These are phyloP conservation scores for Scaptomyza caliginosa DNA, from an alignment of 2,888 invertebrate species.

Conservation along the genomic window DNA sequence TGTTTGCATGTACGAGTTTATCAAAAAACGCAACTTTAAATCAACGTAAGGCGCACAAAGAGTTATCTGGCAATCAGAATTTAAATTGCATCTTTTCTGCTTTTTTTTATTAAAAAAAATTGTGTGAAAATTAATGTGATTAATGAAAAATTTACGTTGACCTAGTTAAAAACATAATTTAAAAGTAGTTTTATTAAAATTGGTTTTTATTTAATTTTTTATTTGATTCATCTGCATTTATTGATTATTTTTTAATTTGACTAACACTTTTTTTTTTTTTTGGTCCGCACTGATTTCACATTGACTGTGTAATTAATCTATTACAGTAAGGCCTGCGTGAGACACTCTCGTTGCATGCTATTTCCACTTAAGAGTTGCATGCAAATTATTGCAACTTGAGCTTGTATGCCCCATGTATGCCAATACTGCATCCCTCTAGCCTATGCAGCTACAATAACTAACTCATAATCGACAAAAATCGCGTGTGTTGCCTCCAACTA, in stretches of 20 bases:
- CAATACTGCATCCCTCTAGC: slow-evolving; percentile 34
- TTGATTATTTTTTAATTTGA: slow-evolving; percentile 13
- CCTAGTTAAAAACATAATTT: not conserved
- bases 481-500: slow-evolving; percentile 46
- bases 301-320: slow-evolving; percentile 62
- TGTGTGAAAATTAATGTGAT: not conserved
- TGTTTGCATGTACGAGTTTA: slow-evolving; percentile 1
- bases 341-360: slow-evolving; percentile 63
- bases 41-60: not conserved
- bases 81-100: not conserved
- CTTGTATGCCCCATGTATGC: slow-evolving; percentile 40
- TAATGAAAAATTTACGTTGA: not conserved
- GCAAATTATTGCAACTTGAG: slow-evolving; percentile 72
- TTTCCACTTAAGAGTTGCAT: slow-evolving; percentile 52
- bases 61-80: not conserved
- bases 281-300: slow-evolving; percentile 10
- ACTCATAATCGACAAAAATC: slow-evolving; percentile 68
- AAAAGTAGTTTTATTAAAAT: not conserved
- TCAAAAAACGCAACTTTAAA: slow-evolving; percentile 20
- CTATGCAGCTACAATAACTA: slow-evolving; percentile 31
- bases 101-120: not conserved
- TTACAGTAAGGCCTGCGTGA: slow-evolving; percentile 59
- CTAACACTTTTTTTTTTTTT: slow-evolving; percentile 22
- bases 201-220: not conserved
- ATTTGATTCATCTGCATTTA: slow-evolving; percentile 6